Percentiles rank a stretch among this genome's conserved stretches.
These are phyloP conservation scores for Philopedon plagiatum DNA, from an alignment of 2,888 invertebrate species.

Conservation along the genomic window DNA sequence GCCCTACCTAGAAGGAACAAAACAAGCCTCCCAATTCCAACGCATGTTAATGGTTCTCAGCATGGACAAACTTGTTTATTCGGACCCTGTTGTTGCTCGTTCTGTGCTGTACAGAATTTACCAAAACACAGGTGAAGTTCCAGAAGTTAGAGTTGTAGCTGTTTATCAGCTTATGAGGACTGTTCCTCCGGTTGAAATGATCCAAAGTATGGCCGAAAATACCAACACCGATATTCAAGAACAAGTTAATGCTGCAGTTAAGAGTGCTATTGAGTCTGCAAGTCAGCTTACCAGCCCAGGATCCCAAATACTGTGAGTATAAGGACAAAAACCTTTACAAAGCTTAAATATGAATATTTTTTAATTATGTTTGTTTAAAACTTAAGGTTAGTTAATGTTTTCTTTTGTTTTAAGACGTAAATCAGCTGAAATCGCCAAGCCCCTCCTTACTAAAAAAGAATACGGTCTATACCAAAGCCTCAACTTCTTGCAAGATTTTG, in stretches of 20 bases:
- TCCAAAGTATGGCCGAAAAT: conserved; percentile 80
- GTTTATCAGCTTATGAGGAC: conserved; percentile 75
- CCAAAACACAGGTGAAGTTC: conserved; percentile 76
- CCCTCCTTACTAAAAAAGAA: conserved; percentile 63
- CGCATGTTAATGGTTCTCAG: conserved; percentile 76
- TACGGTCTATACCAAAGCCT: conserved; percentile 72
- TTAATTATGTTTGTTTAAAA: too few relatives aligned
- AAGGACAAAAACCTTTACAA: background rate
- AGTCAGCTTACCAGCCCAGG: conserved; percentile 67
- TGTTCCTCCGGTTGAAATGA: conserved; percentile 74
- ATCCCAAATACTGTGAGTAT: conserved; percentile 54
- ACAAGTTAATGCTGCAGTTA: conserved; percentile 77
- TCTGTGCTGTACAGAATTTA: conserved; percentile 77
- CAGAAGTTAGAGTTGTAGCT: conserved; percentile 78
- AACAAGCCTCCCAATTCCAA: conserved; percentile 73
- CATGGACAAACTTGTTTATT: conserved; percentile 71
- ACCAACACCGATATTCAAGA: conserved; percentile 76
- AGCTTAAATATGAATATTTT: background rate
- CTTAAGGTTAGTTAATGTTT: too few relatives aligned
- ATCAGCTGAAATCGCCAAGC: conserved; percentile 67
- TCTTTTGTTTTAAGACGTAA: too few relatives aligned
- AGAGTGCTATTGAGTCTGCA: conserved; percentile 74
- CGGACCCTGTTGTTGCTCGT: conserved; percentile 71
- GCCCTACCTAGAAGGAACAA: conserved; percentile 78
- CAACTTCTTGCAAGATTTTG: conserved; percentile 67